Evolutionary conservation across 2,797 vertebrate species (phyloP).

Genomic region (Dermochelys coriacea): DNA sequence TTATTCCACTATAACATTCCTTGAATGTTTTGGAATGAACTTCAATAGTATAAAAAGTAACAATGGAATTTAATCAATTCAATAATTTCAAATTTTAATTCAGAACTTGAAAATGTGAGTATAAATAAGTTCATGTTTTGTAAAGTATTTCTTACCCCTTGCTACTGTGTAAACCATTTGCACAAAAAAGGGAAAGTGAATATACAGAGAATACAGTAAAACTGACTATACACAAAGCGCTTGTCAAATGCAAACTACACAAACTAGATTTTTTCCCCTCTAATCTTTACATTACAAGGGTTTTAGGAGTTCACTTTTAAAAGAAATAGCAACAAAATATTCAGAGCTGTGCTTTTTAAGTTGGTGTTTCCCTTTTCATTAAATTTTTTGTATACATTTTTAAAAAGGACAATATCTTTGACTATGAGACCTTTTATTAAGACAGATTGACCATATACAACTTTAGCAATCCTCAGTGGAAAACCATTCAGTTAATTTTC

Average conservation of each 20-base stretch:
- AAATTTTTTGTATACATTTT: not conserved
- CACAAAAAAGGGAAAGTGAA: not conserved
- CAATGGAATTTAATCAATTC: not conserved
- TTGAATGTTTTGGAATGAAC: not conserved
- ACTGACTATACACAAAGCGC: not conserved
- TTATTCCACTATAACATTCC: not conserved
- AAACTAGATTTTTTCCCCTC: not conserved
- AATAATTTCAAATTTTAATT: not conserved
- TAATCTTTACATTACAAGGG: not conserved
- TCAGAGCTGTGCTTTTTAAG: not conserved
- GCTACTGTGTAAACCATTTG: not conserved
- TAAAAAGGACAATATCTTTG: not conserved
- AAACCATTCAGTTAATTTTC: not conserved
- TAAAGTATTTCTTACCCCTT: not conserved
- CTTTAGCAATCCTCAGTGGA: not conserved
- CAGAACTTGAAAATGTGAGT: not conserved
- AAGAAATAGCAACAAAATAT: not conserved
- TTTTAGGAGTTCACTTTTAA: not conserved
- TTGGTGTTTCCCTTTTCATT: not conserved
- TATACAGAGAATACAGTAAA: not conserved
- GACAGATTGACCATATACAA: not conserved
- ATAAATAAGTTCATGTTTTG: not conserved
- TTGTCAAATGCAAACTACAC: not conserved
- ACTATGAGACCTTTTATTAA: not conserved
- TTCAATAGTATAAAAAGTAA: not conserved